A percentile compares a stretch with the other conserved stretches of the same genome.
Conservation (phyloP, 2,113 vertebrate genomes). For the Taurulus bubalis region DNA sequence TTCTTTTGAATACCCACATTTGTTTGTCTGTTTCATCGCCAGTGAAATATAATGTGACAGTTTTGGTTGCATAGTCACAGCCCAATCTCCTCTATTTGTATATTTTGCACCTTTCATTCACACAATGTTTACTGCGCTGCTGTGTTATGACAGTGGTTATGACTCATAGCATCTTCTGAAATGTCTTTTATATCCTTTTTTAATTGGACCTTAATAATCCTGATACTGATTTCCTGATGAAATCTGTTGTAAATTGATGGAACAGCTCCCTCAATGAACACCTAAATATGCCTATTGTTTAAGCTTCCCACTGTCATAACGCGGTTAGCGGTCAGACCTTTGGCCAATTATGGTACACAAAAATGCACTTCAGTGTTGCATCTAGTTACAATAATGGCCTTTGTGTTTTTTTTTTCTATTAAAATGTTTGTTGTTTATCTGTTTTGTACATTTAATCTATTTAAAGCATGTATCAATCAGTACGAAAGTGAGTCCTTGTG, state of each 20-base stretch:
- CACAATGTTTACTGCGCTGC: conserved; percentile 72
- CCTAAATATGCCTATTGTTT: neutral
- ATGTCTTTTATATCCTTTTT: neutral
- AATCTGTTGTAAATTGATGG: conserved; percentile 24
- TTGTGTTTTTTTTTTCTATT: conserved; percentile 42
- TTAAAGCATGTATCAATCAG: conserved; percentile 78
- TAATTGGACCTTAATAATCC: neutral
- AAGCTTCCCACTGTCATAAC: conserved; percentile 42
- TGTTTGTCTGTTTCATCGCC: conserved; percentile 32
- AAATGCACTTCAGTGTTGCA: conserved; percentile 53
- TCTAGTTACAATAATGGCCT: conserved; percentile 60
- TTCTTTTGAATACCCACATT: conserved; percentile 12
- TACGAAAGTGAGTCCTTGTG: conserved; percentile 39
- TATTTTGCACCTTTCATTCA: conserved; percentile 84
- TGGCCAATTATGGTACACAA: conserved; percentile 71
- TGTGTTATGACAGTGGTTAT: conserved; percentile 37
- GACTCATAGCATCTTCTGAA: conserved; percentile 27
- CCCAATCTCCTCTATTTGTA: conserved; percentile 60
- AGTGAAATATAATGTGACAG: conserved; percentile 41
- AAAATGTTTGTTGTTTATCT: conserved; percentile 54
- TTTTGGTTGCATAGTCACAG: conserved; percentile 31
- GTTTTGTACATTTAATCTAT: conserved; percentile 75
- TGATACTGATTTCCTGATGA: conserved; percentile 1
- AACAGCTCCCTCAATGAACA: conserved; percentile 14
- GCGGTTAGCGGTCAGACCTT: conserved; percentile 48